phyloP scores from a whole-genome alignment of 2,797 vertebrate species.

The Galagoides demidoff region DNA sequence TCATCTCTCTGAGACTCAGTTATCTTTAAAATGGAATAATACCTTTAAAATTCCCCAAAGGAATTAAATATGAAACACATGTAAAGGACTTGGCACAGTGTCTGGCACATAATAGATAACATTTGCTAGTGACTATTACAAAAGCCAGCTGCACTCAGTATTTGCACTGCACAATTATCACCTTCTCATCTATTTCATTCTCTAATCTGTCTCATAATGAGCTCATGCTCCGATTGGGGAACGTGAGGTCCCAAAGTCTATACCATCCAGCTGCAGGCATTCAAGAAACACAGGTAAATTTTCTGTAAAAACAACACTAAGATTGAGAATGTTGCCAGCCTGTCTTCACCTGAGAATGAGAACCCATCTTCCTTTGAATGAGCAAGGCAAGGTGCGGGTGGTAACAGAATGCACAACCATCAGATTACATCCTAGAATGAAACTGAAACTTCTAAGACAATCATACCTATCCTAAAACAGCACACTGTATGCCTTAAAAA shows the following conservation, averaged over 20 bases:
- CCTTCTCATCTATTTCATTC: neutral
- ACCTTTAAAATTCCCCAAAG: neutral
- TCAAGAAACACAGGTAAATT: neutral
- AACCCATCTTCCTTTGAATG: neutral
- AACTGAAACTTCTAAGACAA: neutral
- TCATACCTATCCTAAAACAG: neutral
- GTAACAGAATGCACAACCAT: neutral
- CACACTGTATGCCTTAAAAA: neutral
- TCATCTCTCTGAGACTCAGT: neutral
- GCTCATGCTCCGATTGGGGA: neutral
- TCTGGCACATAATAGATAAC: neutral
- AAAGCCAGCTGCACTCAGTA: neutral
- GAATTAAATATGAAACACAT: neutral
- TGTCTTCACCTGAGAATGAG: neutral
- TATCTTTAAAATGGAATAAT: neutral
- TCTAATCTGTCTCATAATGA: slow-evolving; percentile 3
- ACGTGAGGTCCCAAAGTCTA: neutral
- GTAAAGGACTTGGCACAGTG: neutral
- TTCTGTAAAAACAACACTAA: neutral
- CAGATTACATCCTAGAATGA: neutral
- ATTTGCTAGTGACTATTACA: neutral
- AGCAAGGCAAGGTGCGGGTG: neutral
- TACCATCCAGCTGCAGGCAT: neutral
- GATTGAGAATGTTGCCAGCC: rapidly evolving
- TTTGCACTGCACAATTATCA: neutral